A percentile compares a stretch with the other conserved stretches of the same genome.
These are phyloP conservation scores for Opisthocomus hoazin DNA, from an alignment of 2,113 vertebrate species.

Conservation along the genomic window DNA sequence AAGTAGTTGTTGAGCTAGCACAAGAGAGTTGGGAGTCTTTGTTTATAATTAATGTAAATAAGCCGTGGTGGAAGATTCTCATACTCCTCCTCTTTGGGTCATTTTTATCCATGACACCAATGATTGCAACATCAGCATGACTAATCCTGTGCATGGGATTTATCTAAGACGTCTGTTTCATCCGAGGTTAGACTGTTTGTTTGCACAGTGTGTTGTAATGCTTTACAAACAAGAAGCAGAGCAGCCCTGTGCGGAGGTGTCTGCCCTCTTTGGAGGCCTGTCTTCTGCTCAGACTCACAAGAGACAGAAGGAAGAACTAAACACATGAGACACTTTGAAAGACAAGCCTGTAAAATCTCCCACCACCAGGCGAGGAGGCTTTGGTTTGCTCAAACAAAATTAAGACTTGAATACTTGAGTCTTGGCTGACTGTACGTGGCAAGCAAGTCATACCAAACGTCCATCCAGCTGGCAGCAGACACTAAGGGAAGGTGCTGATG, in stretches of 20 bases:
- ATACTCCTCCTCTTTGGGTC: background rate
- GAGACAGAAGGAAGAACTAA: background rate
- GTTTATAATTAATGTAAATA: background rate
- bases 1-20: background rate
- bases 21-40: background rate
- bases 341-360: background rate
- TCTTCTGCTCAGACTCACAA: background rate
- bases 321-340: background rate
- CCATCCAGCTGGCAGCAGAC: background rate
- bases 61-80: background rate
- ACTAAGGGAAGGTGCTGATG: background rate
- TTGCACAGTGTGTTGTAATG: slow-evolving; percentile 3
- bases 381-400: background rate
- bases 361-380: background rate
- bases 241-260: background rate
- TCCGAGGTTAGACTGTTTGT: background rate
- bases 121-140: background rate
- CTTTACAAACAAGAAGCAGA: background rate
- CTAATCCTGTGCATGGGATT: background rate
- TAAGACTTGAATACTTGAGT: background rate
- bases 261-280: background rate
- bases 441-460: background rate
- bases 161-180: background rate
- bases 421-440: background rate
- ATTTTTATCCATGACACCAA: slow-evolving; percentile 11